Base-by-base conservation (phyloP, 2,113 vertebrate genomes). In the Grus americana region DNA sequence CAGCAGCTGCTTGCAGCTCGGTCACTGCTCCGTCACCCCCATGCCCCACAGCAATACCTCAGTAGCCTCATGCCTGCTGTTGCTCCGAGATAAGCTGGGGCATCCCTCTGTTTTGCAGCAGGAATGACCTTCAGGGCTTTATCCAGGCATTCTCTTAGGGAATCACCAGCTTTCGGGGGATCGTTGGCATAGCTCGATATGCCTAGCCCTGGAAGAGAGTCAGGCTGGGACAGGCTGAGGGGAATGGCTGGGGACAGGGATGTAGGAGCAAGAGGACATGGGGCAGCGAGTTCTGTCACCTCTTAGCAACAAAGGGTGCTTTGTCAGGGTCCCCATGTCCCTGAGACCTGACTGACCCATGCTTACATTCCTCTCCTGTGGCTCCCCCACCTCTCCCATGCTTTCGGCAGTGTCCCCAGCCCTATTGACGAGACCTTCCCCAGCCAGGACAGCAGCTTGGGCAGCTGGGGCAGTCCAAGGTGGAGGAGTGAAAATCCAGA, bases 11-110 rank as follows among this genome's bases (percentile, higher is more conserved):
- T 65, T 21, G 42, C 67, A 74, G 54, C 46, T 54, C 2, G 1
- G n/a, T 23, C 12, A 3, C 62, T 70, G 40, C 68, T 73, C 68
- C 1, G 4, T 54, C 57, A 34, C 38, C 42, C 44, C n/a, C 1
- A 0, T 0, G 1, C 12, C 62, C 79, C 82, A 18, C 79, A 63
- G 40, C 5, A 0, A 86, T 98, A 99, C 99, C 98, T 95, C 90
- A 99, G 97, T 4, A 99, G 98, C 93, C 99, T 98, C 99, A 99
- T 99, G 90, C 99, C 99, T 12, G 99, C 99, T 0, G 99, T 99
- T 34, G 99, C 99, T 76, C 99, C 99, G 5, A 99, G 98, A 74
- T 99, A 99, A 54, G 95, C 97, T 7, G 99, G 98, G 13, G 97
- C 97, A 88, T 98, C 90, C 19, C 63, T 88, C 72, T 98, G 98